Conservation (phyloP, 2,797 vertebrate genomes). For the Parotocinclus haroldoi region DNA sequence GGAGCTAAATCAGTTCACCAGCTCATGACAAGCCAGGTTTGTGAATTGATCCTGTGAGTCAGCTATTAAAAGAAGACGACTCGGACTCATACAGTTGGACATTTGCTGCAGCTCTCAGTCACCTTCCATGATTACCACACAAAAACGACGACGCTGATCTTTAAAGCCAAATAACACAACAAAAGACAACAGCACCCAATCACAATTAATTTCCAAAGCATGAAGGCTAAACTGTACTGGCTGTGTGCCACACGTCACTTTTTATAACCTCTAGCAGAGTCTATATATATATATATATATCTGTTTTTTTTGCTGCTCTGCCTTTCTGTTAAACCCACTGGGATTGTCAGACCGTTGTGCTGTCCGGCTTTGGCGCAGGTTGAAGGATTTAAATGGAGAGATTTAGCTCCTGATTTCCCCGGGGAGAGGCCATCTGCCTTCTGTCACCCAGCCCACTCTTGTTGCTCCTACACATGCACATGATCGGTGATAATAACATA, state of each 20-base stretch:
- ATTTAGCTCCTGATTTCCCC: slow-evolving; percentile 61
- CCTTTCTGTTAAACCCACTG: slow-evolving; percentile 36
- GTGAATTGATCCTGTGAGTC: neutral
- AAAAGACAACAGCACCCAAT: no score
- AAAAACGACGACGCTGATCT: no score
- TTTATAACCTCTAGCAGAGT: slow-evolving; percentile 34
- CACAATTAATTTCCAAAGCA: no score
- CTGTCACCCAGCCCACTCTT: slow-evolving; percentile 48
- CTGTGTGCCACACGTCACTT: no score
- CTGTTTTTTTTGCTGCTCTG: neutral
- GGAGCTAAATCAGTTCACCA: neutral
- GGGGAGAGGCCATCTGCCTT: slow-evolving; percentile 60
- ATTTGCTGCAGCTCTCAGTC: no score
- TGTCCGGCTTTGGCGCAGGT: slow-evolving; percentile 45
- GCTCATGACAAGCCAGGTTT: neutral
- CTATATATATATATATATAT: slow-evolving; percentile 1
- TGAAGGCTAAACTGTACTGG: no score
- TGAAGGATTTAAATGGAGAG: slow-evolving; percentile 58
- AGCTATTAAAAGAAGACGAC: neutral
- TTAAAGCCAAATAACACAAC: no score
- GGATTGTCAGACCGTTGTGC: slow-evolving; percentile 28
- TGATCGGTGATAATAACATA: slow-evolving; percentile 31
- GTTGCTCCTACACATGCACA: slow-evolving; percentile 26
- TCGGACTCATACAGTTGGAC: no score
- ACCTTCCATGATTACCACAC: no score